These are phyloP conservation scores for Hemaris fuciformis DNA, from an alignment of 2,888 invertebrate genomes.

Conservation along the genomic window DNA sequence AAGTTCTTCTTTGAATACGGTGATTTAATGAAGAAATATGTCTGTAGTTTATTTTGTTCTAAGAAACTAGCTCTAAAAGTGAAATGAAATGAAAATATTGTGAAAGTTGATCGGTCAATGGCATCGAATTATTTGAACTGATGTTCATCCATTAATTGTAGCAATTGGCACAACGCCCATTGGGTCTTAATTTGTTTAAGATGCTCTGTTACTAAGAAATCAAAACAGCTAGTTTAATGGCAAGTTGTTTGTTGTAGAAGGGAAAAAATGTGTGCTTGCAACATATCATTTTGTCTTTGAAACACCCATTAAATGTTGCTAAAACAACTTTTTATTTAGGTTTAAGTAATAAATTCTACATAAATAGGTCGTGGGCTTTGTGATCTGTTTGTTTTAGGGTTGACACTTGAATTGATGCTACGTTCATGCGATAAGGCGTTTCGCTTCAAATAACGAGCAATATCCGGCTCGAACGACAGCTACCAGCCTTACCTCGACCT, in stretches of 20 bases:
- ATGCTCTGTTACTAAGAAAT: background rate
- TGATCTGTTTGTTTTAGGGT: no score
- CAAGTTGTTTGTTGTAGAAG: background rate
- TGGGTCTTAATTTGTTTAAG: conserved; percentile 40
- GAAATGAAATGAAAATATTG: conserved; percentile 25
- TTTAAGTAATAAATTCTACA: no score
- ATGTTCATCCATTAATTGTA: conserved; percentile 46
- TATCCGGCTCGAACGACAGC: background rate
- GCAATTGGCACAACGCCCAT: conserved; percentile 56
- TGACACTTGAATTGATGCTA: background rate
- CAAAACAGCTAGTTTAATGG: background rate
- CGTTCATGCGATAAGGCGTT: background rate
- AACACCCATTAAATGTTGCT: no score
- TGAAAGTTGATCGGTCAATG: conserved; percentile 41
- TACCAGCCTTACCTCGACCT: background rate
- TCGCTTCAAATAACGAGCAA: background rate
- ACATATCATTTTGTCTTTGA: background rate
- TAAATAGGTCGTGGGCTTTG: no score
- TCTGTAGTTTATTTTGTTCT: background rate
- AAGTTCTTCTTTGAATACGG: background rate
- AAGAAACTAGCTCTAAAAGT: background rate
- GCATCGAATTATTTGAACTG: conserved; percentile 37
- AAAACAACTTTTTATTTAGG: no score
- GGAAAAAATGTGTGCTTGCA: background rate
- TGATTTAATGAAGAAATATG: background rate